Conservation (phyloP, 2,113 vertebrate species). For the Macaca mulatta region DNA sequence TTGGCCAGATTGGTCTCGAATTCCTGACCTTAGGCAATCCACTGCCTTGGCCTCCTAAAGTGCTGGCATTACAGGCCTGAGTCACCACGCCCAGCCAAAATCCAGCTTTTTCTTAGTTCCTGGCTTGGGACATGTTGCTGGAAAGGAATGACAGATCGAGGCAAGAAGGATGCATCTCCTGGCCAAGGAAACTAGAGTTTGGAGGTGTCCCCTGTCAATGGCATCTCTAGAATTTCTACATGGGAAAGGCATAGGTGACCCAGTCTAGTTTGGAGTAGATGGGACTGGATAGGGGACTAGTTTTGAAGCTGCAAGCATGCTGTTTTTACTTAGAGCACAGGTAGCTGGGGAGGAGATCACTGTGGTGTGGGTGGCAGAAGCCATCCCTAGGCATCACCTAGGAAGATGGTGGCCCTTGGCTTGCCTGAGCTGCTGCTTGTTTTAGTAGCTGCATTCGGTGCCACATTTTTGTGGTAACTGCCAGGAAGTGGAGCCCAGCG, state of each 20-base stretch:
- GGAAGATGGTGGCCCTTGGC: not conserved
- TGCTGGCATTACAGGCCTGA: no score
- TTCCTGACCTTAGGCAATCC: no score
- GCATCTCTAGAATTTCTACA: not conserved
- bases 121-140: not conserved
- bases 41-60: no score
- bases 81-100: not conserved
- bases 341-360: not conserved
- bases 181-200: slow-evolving; percentile 4
- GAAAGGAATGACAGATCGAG: not conserved
- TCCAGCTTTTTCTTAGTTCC: not conserved
- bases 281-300: not conserved
- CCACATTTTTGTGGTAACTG: not conserved
- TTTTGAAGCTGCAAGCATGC: not conserved
- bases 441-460: not conserved
- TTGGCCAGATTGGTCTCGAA: no score
- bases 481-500: slow-evolving; percentile 2
- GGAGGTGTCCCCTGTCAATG: not conserved
- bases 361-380: not conserved
- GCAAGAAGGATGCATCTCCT: not conserved
- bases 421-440: not conserved
- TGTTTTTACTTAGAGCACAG: not conserved
- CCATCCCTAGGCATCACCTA: not conserved
- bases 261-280: not conserved
- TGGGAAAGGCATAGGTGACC: not conserved